Evolutionary conservation across 2,888 invertebrate genomes (phyloP).

Genomic region (Orthonevra nobilis): DNA sequence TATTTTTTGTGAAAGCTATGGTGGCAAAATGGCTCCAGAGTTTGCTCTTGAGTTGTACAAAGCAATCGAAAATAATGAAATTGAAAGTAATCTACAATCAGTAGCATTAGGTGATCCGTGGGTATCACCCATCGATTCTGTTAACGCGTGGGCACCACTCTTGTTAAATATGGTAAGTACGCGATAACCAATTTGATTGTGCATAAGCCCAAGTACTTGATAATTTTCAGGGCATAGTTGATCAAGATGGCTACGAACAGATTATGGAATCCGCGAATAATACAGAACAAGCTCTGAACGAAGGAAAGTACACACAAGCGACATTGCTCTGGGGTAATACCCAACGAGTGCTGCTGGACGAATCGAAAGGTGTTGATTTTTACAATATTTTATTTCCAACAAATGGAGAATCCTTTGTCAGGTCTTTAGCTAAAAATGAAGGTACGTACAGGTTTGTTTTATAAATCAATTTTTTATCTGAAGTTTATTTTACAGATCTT

Average conservation of each 20-base stretch:
- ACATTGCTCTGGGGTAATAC: conserved; percentile 85
- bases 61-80: conserved; percentile 84
- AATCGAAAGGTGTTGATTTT: conserved; percentile 87
- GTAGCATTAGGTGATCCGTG: conserved; percentile 93
- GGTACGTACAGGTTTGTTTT: conserved; percentile 14
- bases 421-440: conserved; percentile 43
- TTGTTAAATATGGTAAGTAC: conserved; percentile 85
- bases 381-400: conserved; percentile 85
- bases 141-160: conserved; percentile 90
- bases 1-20: conserved; percentile 94
- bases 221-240: conserved; percentile 83
- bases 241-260: conserved; percentile 83
- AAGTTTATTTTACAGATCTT: conserved; percentile 54
- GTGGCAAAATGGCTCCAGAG: conserved; percentile 95
- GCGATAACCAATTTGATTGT: no score
- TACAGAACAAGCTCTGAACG: conserved; percentile 83
- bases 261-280: conserved; percentile 83
- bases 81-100: conserved; percentile 87
- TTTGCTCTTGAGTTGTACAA: conserved; percentile 84
- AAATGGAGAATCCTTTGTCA: conserved; percentile 76
- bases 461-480: neutral
- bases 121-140: conserved; percentile 93
- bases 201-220: no score
- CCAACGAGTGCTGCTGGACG: conserved; percentile 83
- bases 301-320: conserved; percentile 83